Base-by-base conservation (phyloP, 1,140 invertebrate species). In the Drosophila nikananu region DNA sequence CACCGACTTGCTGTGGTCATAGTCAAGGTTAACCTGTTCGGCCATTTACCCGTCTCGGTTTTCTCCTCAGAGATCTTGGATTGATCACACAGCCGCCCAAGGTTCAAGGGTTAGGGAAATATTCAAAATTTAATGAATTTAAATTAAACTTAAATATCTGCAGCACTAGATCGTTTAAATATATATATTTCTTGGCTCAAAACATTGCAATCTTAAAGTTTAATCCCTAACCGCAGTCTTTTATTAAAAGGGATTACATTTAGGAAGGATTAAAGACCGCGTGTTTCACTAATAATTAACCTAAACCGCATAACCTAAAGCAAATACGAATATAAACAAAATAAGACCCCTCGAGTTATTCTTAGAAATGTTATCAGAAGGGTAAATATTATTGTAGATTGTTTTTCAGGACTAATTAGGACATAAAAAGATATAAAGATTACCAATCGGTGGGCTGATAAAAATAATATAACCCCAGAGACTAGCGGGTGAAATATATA, bases 11-110 rank as follows among this genome's bases (percentile, higher is more conserved):
- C 44, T 48, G 71, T 48, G 71, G 71, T 78, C 41, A 77, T 77
- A 76, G 73, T 64, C 80, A 83, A 83, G 80, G 81, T 71, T 76
- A 83, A 75, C 77, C 23, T 44, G 80, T 82, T 82, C 46, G 57
- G 67, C 30, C 70, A 37, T 72, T 73, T 72, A 72, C 54, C 52
- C 63, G 58, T 51, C 35, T 42, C 68, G 30, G 21, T 44, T 23
- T 7, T 27, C 39, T 19, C 3, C 35, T 15, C 51, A 30, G 41
- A 63, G 51, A 59, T 64, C 52, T 49, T 19, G 32, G 21, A 37
- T 37, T 17, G 32, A 55, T 37, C 10, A 41, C 6, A n/a, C 55
- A 25, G 3, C 25, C n/a, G 3, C 25, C n/a, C 35, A 9, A 10
- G 21, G 30, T 13, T 62, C 17, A 19, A 21, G 19, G 19, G 23